A percentile compares a stretch with the other conserved stretches of the same genome.
Conservation (phyloP, 1,140 invertebrate species). For the Theocolax elegans region DNA sequence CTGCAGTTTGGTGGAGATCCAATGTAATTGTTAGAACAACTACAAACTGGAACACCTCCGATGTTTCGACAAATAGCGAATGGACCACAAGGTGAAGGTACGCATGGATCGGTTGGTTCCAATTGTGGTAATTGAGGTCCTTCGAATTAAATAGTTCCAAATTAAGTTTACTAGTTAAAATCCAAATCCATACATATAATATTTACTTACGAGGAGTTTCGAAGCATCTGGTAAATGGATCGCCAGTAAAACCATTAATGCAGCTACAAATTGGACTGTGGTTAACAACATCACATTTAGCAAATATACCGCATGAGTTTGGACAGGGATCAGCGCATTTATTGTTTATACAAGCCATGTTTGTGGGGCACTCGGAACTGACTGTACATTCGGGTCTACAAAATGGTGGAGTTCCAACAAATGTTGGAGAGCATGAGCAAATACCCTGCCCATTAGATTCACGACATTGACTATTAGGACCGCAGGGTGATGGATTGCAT, state of each 20-base stretch:
- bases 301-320: constrained; percentile 81
- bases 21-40: constrained; percentile 76
- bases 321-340: constrained; percentile 85
- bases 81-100: constrained; percentile 76
- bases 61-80: constrained; percentile 72
- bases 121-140: constrained; percentile 42
- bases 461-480: constrained; percentile 70
- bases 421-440: constrained; percentile 80
- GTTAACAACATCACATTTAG: constrained; percentile 76
- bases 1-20: constrained; percentile 76
- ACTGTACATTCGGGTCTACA: constrained; percentile 83
- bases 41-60: constrained; percentile 64
- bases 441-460: constrained; percentile 72
- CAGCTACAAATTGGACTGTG: constrained; percentile 75
- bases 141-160: background rate
- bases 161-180: background rate
- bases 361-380: constrained; percentile 79
- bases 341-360: constrained; percentile 80
- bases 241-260: constrained; percentile 72
- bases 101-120: constrained; percentile 65
- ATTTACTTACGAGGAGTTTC: constrained; percentile 64
- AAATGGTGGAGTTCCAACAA: constrained; percentile 77
- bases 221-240: constrained; percentile 78
- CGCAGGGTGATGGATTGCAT: constrained; percentile 71
- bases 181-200: no score